Evolutionary conservation across 2,888 invertebrate genomes (phyloP), one percentile per base, ranked within the genome.

Genomic region (Netelia fuscicornis): DNA sequence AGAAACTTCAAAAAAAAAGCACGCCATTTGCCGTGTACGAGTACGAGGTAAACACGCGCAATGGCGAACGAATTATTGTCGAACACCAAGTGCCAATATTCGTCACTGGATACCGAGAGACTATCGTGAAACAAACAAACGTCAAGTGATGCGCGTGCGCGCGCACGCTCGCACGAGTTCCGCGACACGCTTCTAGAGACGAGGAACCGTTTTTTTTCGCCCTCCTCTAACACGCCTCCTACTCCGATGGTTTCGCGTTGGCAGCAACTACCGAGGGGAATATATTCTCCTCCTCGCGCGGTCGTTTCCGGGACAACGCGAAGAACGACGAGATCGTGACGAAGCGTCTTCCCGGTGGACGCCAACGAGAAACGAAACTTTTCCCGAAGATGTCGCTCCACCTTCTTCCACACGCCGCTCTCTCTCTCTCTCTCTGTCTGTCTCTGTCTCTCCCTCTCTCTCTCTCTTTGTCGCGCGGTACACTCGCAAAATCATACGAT

Each of bases 241-340:
- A 42, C 58, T 81, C 54, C 65, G 1, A 20, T 20, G 23, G 23
- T 13, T 72, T 67, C 75, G 56, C 76, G 60, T 25, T 30, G 37
- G n/a, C 58, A 54, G 25, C 30, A 13, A 76, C 25, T 58, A 81
- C 44, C 0, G 74, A 74, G 67, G 81, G 75, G 81, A 80, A 74
- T 72, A 42, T 25, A 25, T 25, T 17, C 25, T 17, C 74, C 58
- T 81, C 60, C 68, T 75, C 70, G 64, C 76, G 37, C 23, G 52
- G 37, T 70, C 84, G 81, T 77, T 82, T 77, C 76, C 84, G 83
- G 79, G 75, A 80, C 64, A 80, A 83, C 70, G 64, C 71, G 71
- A 70, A 23, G 30, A 68, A 42, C 79, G 78, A 42, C 71, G 68
- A 68, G 58, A 48, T 60, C 62, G 44, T 56, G 72, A 72, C 42